phyloP scores from a whole-genome alignment of 2,113 vertebrate genomes.

The Corydoras sp. region DNA sequence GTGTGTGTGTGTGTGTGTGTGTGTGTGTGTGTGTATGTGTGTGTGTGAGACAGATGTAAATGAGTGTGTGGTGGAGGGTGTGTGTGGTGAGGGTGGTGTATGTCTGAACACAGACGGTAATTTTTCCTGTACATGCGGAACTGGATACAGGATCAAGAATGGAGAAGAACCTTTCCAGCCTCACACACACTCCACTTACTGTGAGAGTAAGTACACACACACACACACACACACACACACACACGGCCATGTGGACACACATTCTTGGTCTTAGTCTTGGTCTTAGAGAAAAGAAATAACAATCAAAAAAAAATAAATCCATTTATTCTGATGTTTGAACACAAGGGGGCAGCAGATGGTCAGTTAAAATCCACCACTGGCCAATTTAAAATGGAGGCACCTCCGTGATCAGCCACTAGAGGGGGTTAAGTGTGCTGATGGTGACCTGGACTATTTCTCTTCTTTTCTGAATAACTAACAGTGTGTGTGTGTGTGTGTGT shows the following conservation, averaged over 20 bases:
- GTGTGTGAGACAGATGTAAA: conserved; percentile 69
- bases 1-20: conserved; percentile 17
- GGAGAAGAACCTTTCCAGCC: conserved; percentile 69
- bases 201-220: conserved; percentile 65
- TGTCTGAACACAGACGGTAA: conserved; percentile 76
- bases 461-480: no score
- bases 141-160: conserved; percentile 68
- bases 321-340: no score
- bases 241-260: neutral
- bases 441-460: no score
- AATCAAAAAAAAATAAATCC: no score
- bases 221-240: neutral
- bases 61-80: conserved; percentile 69
- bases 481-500: conserved; percentile 16
- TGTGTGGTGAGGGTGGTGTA: conserved; percentile 71
- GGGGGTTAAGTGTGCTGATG: no score
- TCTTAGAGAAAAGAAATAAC: no score
- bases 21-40: neutral
- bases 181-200: conserved; percentile 53
- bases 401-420: no score
- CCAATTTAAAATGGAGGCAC: no score
- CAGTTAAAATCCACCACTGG: no score
- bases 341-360: no score
- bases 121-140: conserved; percentile 75
- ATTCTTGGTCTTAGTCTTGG: neutral